Conservation (phyloP, 2,113 vertebrate genomes). For the Pterophyllum scalare region DNA sequence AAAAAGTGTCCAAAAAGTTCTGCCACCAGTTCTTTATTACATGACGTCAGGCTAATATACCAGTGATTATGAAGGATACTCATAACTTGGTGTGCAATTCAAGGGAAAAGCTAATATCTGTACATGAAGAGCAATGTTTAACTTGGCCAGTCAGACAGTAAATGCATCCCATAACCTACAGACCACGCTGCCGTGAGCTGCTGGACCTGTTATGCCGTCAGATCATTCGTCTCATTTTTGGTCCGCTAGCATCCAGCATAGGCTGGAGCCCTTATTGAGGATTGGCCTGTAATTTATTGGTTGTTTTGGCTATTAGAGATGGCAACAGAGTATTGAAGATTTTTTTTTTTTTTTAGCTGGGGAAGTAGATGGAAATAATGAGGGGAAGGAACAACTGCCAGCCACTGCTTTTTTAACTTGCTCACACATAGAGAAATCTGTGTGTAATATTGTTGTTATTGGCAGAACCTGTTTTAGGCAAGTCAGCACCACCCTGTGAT, state of each 20-base stretch:
- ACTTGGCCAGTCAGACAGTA: slow-evolving; percentile 21
- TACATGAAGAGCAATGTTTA: slow-evolving; percentile 29
- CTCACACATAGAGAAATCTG: slow-evolving; percentile 67
- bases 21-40: neutral
- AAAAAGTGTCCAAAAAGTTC: neutral
- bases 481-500: slow-evolving; percentile 69
- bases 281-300: slow-evolving; percentile 70
- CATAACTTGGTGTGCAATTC: slow-evolving; percentile 13
- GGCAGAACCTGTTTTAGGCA: slow-evolving; percentile 67
- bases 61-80: neutral
- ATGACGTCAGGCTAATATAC: neutral
- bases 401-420: slow-evolving; percentile 54
- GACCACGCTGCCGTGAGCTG: slow-evolving; percentile 21
- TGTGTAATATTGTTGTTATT: slow-evolving; percentile 74
- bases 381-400: slow-evolving; percentile 66
- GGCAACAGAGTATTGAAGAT: slow-evolving; percentile 65
- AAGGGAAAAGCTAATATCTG: slow-evolving; percentile 7
- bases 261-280: slow-evolving; percentile 46
- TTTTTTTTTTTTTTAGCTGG: slow-evolving; percentile 41
- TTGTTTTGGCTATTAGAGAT: slow-evolving; percentile 72
- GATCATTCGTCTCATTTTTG: slow-evolving; percentile 51
- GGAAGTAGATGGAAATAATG: slow-evolving; percentile 75
- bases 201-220: slow-evolving; percentile 32
- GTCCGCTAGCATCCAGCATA: slow-evolving; percentile 27
- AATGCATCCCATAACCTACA: slow-evolving; percentile 17